Base-by-base conservation (phyloP, 2,888 invertebrate species). In the Oscheius sp. region DNA sequence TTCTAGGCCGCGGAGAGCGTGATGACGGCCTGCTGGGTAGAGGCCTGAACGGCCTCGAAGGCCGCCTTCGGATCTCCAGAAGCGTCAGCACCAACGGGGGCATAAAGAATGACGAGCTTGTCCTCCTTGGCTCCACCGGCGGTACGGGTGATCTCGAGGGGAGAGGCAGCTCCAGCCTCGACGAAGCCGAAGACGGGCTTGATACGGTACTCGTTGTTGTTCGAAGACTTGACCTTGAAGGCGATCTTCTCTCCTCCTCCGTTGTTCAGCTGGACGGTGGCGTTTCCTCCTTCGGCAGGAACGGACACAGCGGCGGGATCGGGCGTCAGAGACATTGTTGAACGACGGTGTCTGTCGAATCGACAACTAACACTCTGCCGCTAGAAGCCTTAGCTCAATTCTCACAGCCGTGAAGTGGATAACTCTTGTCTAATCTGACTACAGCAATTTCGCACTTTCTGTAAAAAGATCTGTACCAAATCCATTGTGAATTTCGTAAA, bases 161-260 rank as follows among this genome's bases (percentile, higher is more conserved):
- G 42, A 15, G 73, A 25, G 2, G 71, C 27, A 17, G 46, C 55
- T 1, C 66, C 66, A 12, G 74, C 52, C 45, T 71, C 74, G n/a
- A 74, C 74, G 50, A 74, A 74, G 8, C 74, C 74, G 58, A 55
- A 74, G 50, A 74, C 74, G 42, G 74, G 74, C 71, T 66, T 75
- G 29, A 74, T 53, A 29, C 74, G 69, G 39, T 74, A 74, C 5
- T 65, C 34, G n/a, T 29, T 31, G 64, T 65, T 65, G 50, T 48
- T 65, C 6, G 61, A 61, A 31, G 17, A 39, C 27, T 45, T 61
- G 25, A 61, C 66, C 34, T 57, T 69, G 55, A 69, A 69, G 15
- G 25, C 53, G 15, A 70, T 10, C 3, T 17, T 27, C 1, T 25
- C 37, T 17, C 58, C 70, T 17, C 58, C 72, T 5, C 29, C 48